These are phyloP conservation scores for Pitta sordida DNA, from an alignment of 2,113 vertebrate species.

Conservation along the genomic window DNA sequence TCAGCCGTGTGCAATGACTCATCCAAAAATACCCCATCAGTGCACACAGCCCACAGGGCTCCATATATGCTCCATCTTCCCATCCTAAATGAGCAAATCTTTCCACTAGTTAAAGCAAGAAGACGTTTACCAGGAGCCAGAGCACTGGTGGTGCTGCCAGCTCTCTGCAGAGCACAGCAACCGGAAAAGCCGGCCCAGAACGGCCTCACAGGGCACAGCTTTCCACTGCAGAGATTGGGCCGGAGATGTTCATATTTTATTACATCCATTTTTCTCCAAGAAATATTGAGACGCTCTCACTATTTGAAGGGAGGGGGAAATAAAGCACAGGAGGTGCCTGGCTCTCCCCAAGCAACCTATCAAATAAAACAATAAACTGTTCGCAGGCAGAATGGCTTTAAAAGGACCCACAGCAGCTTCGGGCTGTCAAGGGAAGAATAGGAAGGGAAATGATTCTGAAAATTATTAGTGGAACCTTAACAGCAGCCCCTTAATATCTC, in stretches of 20 bases:
- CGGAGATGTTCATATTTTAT: constrained; percentile 29
- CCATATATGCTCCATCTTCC: not conserved
- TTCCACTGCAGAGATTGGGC: not conserved
- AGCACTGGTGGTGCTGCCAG: not conserved
- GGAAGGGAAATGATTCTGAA: constrained; percentile 38
- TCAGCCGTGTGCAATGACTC: not conserved
- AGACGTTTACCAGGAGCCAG: not conserved
- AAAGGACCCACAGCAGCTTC: constrained; percentile 32
- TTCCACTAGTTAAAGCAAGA: not conserved
- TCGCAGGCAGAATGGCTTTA: constrained; percentile 3
- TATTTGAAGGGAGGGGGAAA: not conserved
- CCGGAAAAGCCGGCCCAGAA: not conserved
- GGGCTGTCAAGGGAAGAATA: constrained; percentile 23
- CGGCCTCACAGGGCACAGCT: not conserved
- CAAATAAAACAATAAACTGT: constrained; percentile 50
- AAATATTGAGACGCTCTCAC: constrained; percentile 45
- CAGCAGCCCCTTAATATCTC: constrained; percentile 34
- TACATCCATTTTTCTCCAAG: constrained; percentile 51
- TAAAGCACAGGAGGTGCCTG: not conserved
- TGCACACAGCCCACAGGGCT: not conserved
- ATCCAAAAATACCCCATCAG: not conserved
- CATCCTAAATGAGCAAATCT: not conserved
- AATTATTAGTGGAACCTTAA: constrained; percentile 44
- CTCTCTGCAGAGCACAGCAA: not conserved
- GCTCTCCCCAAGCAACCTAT: constrained; percentile 42